Evolutionary conservation across 2,113 vertebrate species (phyloP), one percentile per base, ranked within the genome.

Genomic region (Oreotrochilus melanogaster): DNA sequence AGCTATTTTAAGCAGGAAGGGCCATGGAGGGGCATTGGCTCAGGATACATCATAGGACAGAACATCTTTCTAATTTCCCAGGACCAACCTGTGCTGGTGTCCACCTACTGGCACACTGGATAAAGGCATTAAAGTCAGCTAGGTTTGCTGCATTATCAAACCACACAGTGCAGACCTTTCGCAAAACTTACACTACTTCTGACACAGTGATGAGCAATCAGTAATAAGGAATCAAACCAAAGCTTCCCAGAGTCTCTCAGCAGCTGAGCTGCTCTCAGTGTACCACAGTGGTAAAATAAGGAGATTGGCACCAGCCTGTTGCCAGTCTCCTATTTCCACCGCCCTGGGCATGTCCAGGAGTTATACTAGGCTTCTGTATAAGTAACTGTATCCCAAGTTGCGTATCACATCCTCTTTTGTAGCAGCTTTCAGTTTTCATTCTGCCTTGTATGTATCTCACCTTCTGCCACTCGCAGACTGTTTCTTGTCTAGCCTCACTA

Each of bases 221-320:
- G 7, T 12, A 5, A 1, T 18, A 30, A 60, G 33, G 54, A 80
- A 30, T 50, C 1, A 2, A 33, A 30, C 54, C 1, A 2, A 33
- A 16, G 50, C 19, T 7, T 35, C 6, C 17, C 0, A 0, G 9
- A 47, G 3, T 27, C 12, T 57, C 42, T 25, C 27, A 37, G 43
- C 45, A 50, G 57, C 35, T 31, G n/a, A 24, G 12, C 7, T 60
- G 48, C 17, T 27, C 19, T 65, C 30, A 6, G 21, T 12, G 2
- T 37, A 19, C 18, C 1, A 1, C 45, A 18, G 53, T 21, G 43
- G 19, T 37, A 53, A 23, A 9, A 9, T 12, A 18, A 17, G 8
- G 12, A 27, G 21, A 69, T 15, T 0, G 12, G 31, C 8, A 3
- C 9, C 5, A 48, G 28, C 22, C 70, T 61, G 69, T 27, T 70